Evolutionary conservation across 2,797 vertebrate species (phyloP), one percentile per base, ranked within the genome.

Genomic region (Anguilla obscura): DNA sequence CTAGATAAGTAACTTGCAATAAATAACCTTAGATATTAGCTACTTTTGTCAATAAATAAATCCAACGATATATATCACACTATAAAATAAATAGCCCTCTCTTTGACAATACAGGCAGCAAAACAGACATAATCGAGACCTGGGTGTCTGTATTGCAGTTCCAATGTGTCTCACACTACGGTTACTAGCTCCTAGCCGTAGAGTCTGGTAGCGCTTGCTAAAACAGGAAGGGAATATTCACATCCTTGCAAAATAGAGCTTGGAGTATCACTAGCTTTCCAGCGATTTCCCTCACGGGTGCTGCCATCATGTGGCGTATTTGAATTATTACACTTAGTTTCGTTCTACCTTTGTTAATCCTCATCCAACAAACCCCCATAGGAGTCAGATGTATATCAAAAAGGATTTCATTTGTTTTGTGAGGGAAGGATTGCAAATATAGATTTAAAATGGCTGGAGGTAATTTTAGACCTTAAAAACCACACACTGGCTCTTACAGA

Each of bases 201-300:
- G 33, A 40, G 56, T 66, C 30, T 40, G 58, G 74, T 45, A 40
- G 33, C 33, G 33, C 18, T 63, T 6, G 56, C 54, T 74, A 27
- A 40, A 79, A 83, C 86, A 87, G 86, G 86, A 87, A 87, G 86
- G 76, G 74, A 63, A 79, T n/a, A 48, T 83, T 83, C 86, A 87
- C 56, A 63, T 76, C 69, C 86, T 87, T 87, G 69, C 30, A 36
- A 76, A 74, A 79, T 21, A 50, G 85, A 86, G 85, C 40, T 69
- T 54, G 66, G 86, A 76, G 79, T 56, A 86, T 60, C 21, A 14
- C 33, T 45, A 16, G 50, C 40, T 33, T 83, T 48, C 86, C 79
- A 36, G 71, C 36, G 33, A 50, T 83, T 63, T 63, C 36, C 56
- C 52, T 83, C 54, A 56, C 56, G n/a, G 40, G 76, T 87, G 79